phyloP scores from a whole-genome alignment of 1,140 invertebrate species.

The Ceratina japonica region DNA sequence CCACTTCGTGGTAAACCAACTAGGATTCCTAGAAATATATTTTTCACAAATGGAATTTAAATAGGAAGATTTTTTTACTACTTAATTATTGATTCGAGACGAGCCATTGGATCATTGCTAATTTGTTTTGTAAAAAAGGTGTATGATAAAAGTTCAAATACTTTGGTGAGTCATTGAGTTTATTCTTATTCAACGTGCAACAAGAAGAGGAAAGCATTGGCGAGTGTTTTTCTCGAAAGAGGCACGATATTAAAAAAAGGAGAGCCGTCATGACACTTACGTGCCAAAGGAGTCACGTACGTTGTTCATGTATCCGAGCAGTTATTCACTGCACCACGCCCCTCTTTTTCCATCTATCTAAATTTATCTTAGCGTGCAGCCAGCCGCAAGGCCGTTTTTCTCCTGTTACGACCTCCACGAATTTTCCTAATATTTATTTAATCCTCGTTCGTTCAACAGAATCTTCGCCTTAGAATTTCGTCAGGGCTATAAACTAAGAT shows the following conservation, averaged over 20 bases:
- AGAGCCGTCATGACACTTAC: constrained; percentile 24
- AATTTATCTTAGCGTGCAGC: constrained; percentile 37
- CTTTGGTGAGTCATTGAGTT: constrained; percentile 1
- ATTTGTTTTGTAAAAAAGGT: no score
- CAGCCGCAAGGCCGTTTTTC: constrained; percentile 34
- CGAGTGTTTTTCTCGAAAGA: constrained; percentile 32
- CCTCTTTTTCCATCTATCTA: constrained; percentile 40
- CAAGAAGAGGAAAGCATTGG: constrained; percentile 1
- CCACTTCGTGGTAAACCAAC: background rate
- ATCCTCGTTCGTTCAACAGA: background rate
- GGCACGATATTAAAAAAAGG: constrained; percentile 38
- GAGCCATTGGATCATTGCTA: no score
- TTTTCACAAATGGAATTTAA: no score
- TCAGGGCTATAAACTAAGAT: no score
- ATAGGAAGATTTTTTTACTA: no score
- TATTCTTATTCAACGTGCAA: constrained; percentile 5
- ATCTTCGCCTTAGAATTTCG: background rate
- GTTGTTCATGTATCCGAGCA: constrained; percentile 28
- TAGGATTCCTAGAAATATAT: background rate
- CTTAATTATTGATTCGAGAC: no score
- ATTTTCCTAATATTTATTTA: constrained; percentile 35
- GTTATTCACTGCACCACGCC: constrained; percentile 35
- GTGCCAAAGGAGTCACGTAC: constrained; percentile 38
- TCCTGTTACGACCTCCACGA: background rate
- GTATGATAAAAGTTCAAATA: no score